Conservation (phyloP, 2,797 vertebrate species). For the Anomalospiza imberbis region DNA sequence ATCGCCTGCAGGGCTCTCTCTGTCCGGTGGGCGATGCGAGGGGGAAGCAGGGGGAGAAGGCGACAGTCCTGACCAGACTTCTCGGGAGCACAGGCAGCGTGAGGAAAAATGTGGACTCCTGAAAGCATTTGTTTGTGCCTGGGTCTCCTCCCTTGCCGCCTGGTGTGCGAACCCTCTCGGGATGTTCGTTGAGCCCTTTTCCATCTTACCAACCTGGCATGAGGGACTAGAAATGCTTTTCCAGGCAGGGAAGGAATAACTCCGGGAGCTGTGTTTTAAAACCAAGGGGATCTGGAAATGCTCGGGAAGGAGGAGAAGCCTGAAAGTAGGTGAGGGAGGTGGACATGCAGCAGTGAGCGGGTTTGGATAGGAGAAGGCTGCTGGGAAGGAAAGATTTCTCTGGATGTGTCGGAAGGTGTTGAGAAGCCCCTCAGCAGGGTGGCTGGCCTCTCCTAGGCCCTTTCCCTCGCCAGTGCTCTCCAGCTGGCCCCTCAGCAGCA, state of each 20-base stretch:
- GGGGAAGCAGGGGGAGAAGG: background rate
- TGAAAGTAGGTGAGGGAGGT: background rate
- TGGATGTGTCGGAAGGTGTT: accelerated
- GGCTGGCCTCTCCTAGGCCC: background rate
- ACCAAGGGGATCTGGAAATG: background rate
- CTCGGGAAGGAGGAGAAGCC: background rate
- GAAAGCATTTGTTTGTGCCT: accelerated
- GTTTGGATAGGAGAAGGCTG: background rate
- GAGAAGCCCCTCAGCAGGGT: background rate
- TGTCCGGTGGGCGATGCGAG: background rate
- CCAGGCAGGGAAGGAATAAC: background rate
- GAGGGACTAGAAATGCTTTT: background rate
- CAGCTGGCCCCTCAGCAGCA: background rate
- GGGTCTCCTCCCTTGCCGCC: background rate
- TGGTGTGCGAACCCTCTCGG: background rate
- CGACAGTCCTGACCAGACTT: background rate
- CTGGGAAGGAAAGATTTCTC: background rate
- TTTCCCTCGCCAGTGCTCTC: background rate
- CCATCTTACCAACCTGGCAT: accelerated
- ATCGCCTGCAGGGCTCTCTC: background rate
- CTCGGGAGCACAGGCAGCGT: accelerated
- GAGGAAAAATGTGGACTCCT: background rate
- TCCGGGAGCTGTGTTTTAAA: background rate
- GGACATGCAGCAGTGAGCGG: accelerated
- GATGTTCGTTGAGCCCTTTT: background rate